phyloP scores from a whole-genome alignment of 2,888 invertebrate species.

The Calameuta idolon region DNA sequence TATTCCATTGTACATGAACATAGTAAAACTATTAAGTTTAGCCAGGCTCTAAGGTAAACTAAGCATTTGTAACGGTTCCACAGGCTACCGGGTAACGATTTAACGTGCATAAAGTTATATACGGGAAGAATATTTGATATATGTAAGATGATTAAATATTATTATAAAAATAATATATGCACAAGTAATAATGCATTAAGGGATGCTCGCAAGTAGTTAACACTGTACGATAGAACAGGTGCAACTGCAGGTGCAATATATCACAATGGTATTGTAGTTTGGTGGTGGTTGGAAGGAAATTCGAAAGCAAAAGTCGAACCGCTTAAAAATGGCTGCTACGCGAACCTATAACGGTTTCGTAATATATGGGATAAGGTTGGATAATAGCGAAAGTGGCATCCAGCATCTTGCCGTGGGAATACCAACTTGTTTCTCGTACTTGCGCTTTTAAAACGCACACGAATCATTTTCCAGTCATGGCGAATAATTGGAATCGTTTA shows the following conservation, averaged over 20 bases:
- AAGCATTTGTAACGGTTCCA: not conserved
- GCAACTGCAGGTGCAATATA: conserved; percentile 25
- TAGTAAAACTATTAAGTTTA: not conserved
- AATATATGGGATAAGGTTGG: conserved; percentile 43
- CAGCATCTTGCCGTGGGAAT: conserved; percentile 54
- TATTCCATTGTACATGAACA: not conserved
- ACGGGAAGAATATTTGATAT: not conserved
- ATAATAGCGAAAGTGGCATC: conserved; percentile 51
- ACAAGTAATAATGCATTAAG: not conserved
- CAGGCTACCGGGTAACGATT: not conserved
- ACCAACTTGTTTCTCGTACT: conserved; percentile 40
- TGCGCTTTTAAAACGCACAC: conserved; percentile 16
- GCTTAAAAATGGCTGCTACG: conserved; percentile 32
- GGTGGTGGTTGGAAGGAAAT: conserved; percentile 12
- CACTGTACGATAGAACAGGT: not conserved
- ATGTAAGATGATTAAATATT: not conserved
- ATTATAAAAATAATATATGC: not conserved
- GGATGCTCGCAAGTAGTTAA: not conserved
- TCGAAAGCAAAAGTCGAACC: conserved; percentile 10
- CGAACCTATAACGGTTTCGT: conserved; percentile 39
- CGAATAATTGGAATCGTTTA: not conserved
- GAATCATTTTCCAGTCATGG: conserved; percentile 11
- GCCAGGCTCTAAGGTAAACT: not conserved
- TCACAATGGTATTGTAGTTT: not conserved
- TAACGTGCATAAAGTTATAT: not conserved